phyloP scores from a whole-genome alignment of 2,888 invertebrate genomes.

The Villa cingulata region DNA sequence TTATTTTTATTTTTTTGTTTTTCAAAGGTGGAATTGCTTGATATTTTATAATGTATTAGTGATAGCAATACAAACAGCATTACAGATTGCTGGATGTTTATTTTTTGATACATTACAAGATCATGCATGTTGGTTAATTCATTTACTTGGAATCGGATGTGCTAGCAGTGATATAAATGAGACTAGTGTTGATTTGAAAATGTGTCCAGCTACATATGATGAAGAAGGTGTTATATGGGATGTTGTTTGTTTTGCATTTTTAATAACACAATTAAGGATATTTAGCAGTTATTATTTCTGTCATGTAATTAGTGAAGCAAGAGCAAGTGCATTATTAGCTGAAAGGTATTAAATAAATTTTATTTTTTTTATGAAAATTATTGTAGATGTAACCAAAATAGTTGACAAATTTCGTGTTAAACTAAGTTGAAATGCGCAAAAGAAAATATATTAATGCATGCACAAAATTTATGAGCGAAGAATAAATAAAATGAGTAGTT shows the following conservation, averaged over 20 bases:
- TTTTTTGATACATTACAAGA: conserved; percentile 48
- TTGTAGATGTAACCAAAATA: too few relatives aligned
- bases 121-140: conserved; percentile 58
- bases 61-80: conserved; percentile 70
- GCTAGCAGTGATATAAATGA: conserved; percentile 31
- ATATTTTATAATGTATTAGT: conserved; percentile 82
- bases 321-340: conserved; percentile 86
- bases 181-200: conserved; percentile 14
- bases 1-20: conserved; percentile 65
- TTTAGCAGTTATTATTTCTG: conserved; percentile 96
- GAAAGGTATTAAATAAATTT: conserved; percentile 49
- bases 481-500: too few relatives aligned
- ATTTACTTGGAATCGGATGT: conserved; percentile 85
- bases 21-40: conserved; percentile 78
- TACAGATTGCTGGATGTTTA: conserved; percentile 88
- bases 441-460: conserved; percentile 9
- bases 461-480: conserved; percentile 1
- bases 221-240: conserved; percentile 92
- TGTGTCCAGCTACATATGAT: conserved; percentile 51
- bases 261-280: conserved; percentile 79
- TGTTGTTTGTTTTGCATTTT: conserved; percentile 83
- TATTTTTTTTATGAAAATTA: too few relatives aligned
- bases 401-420: too few relatives aligned
- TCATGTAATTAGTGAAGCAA: conserved; percentile 88
- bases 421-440: neutral